These are phyloP conservation scores for Scarus forsteni DNA, from an alignment of 2,797 vertebrate species.

Conservation along the genomic window DNA sequence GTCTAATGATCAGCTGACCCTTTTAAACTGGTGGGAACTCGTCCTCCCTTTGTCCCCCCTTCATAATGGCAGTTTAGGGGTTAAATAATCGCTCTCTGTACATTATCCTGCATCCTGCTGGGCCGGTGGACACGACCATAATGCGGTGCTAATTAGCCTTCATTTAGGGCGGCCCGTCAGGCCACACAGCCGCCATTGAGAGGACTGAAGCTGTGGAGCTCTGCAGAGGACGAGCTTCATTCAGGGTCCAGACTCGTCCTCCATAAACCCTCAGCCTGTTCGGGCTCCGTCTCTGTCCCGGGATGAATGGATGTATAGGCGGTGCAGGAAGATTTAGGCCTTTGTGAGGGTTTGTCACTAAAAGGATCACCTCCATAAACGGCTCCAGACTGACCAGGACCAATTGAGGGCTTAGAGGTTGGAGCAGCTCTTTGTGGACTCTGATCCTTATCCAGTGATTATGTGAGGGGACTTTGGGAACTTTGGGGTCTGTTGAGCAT, in stretches of 20 bases:
- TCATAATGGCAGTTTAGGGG: slow-evolving; percentile 61
- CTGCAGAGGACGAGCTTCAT: slow-evolving; percentile 71
- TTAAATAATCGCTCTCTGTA: slow-evolving; percentile 80
- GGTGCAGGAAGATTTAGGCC: slow-evolving; percentile 57
- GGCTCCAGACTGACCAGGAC: slow-evolving; percentile 71
- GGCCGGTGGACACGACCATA: slow-evolving; percentile 68
- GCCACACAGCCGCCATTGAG: slow-evolving; percentile 69
- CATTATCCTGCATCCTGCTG: slow-evolving; percentile 75
- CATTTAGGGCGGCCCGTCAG: slow-evolving; percentile 72
- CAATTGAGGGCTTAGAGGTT: slow-evolving; percentile 74
- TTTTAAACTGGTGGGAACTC: slow-evolving; percentile 56
- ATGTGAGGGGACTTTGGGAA: slow-evolving; percentile 23
- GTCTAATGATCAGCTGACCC: slow-evolving; percentile 26
- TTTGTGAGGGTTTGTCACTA: slow-evolving; percentile 75
- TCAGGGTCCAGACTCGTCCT: slow-evolving; percentile 54
- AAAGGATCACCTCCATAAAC: slow-evolving; percentile 75
- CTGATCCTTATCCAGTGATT: slow-evolving; percentile 62
- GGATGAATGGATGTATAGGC: slow-evolving; percentile 62
- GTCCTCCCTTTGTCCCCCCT: slow-evolving; percentile 55
- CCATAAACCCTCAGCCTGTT: slow-evolving; percentile 58
- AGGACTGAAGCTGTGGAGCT: slow-evolving; percentile 63
- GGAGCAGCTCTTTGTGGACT: slow-evolving; percentile 58
- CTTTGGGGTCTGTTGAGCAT: background rate
- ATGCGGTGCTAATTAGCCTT: slow-evolving; percentile 83
- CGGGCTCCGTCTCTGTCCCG: slow-evolving; percentile 42